Base-by-base conservation (phyloP, 2,888 invertebrate species). In the Dioctria linearis region DNA sequence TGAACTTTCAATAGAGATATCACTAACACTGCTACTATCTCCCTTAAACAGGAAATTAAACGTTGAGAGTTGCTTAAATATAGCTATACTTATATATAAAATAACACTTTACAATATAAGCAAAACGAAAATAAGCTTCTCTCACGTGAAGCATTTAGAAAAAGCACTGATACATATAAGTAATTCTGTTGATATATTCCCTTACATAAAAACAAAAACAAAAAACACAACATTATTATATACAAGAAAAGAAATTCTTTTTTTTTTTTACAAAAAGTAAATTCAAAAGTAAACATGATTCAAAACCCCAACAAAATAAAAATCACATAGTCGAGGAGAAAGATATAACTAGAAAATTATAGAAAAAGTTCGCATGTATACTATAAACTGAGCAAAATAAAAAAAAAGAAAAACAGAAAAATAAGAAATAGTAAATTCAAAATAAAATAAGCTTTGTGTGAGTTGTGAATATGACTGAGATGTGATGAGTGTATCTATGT, bases 151-250 rank as follows among this genome's bases (percentile, higher is more conserved):
- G 49, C 37, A 49, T 43, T 69, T 69, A 69, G 25, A 25, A 25
- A 69, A 69, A 69, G 69, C 69, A 69, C 69, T 69, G 69, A 69
- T 69, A 69, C 51, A 69, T 51, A 37, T 69, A 69, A 69, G 69
- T 69, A 69, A 49, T 51, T 69, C 37, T 69, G 69, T 69, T 69
- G 69, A 49, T 49, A 69, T 67, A 69, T 69, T 69, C 69, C 49
- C 69, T 67, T 42, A 67, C 46, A 43, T 67, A 67, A 43, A 67
- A 46, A 67, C 11, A 61, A 63, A 65, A 65, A 65, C 42, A 65
- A 42, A 65, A 40, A 65, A 65, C 42, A 25, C 25, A 65, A 65
- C 40, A 65, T 2, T 42, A 13, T 49, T 54, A 25, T 69, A 69
- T 69, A 49, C 69, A 49, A 51, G 67, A 69, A 39, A 51, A 69